A percentile compares a stretch with the other conserved stretches of the same genome.
Evolutionary conservation across 2,113 vertebrate species (phyloP).

Genomic region (Suncus etruscus): DNA sequence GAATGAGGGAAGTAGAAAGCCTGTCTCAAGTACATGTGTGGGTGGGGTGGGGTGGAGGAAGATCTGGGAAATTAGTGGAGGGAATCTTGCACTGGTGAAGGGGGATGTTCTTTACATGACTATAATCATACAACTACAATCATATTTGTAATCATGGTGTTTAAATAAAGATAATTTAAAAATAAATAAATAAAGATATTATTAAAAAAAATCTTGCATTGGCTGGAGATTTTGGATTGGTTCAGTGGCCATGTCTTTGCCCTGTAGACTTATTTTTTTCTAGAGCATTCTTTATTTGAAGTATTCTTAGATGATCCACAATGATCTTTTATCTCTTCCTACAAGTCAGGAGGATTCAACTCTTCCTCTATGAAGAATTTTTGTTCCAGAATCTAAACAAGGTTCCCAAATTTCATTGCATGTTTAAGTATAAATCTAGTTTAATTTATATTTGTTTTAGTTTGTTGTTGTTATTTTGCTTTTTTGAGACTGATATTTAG

Average conservation of each 20-base stretch:
- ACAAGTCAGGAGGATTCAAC: background rate
- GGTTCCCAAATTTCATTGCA: background rate
- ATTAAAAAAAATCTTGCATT: background rate
- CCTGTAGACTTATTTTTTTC: no score
- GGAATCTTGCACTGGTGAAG: no score
- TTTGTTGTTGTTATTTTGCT: background rate
- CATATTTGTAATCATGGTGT: no score
- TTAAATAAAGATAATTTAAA: no score
- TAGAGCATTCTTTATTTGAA: background rate
- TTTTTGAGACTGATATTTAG: background rate
- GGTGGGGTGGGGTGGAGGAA: no score
- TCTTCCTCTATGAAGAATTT: background rate
- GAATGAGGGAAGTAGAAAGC: no score
- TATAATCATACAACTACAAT: no score
- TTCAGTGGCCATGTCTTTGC: no score
- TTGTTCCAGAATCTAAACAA: background rate
- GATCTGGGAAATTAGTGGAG: no score
- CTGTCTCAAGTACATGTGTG: no score
- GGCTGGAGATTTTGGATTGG: background rate
- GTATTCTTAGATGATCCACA: background rate
- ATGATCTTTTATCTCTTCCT: background rate
- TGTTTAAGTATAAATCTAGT: background rate
- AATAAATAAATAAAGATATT: no score
- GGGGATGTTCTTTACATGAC: no score
- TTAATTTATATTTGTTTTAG: background rate